These are phyloP conservation scores for Cyanocitta stelleri DNA, from an alignment of 2,113 vertebrate genomes.

Conservation along the genomic window DNA sequence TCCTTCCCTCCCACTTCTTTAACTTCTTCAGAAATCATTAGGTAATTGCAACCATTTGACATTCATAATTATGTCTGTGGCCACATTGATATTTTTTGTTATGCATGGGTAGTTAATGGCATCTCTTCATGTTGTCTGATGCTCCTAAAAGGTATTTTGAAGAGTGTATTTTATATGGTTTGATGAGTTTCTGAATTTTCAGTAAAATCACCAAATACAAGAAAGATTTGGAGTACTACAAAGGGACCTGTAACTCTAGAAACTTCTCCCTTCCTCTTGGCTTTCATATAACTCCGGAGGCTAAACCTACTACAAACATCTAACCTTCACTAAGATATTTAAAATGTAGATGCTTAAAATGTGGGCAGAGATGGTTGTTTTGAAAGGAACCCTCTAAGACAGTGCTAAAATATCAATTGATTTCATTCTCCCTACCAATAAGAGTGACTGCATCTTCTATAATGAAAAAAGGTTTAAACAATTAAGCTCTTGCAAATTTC, in stretches of 20 bases:
- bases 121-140: not conserved
- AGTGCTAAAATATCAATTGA: not conserved
- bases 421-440: not conserved
- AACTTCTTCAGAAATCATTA: not conserved
- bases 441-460: not conserved
- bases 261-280: not conserved
- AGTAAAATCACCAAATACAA: not conserved
- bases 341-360: not conserved
- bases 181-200: not conserved
- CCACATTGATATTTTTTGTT: not conserved
- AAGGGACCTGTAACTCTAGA: not conserved
- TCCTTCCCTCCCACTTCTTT: not conserved
- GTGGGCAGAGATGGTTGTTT: not conserved
- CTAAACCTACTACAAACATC: not conserved
- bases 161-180: not conserved
- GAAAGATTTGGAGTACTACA: not conserved
- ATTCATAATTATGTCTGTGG: not conserved
- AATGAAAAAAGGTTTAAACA: not conserved
- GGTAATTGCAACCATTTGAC: not conserved
- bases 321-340: not conserved
- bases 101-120: not conserved
- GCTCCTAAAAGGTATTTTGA: not conserved
- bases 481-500: not conserved
- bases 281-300: not conserved
- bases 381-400: not conserved